Base-by-base conservation (phyloP, 2,797 vertebrate genomes). In the Anabacerthia variegaticeps region DNA sequence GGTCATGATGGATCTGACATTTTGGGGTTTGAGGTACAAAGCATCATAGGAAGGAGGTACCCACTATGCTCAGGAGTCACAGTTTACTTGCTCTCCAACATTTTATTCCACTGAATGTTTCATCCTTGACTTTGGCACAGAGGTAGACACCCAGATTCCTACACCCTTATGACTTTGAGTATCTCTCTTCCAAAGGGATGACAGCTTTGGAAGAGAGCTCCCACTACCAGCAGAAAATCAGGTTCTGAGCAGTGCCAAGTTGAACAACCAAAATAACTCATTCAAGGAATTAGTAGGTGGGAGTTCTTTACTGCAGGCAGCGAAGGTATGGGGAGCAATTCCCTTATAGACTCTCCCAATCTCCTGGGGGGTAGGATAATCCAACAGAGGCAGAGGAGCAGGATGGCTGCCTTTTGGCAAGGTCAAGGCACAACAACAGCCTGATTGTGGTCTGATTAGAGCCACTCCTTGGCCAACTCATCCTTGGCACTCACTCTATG, bases 51-150 rank as follows among this genome's bases (percentile, higher is more conserved):
- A 69, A 0, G 2, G 32, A 12, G 7, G 14, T 9, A 56, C 26
- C 26, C 26, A n/a, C 16, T 66, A 43, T 0, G 0, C 20, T 82
- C 1, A 0, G 52, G 18, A 51, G 13, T 36, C 6, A 1, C 4
- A 17, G 26, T 55, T 74, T 65, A 48, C 71, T 41, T 21, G 22
- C 37, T 66, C n/a, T 22, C 41, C 34, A 66, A 43, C 10, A 12
- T 48, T 67, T 41, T 27, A 72, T 62, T 52, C 12, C 30, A 85
- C 5, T 4, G n/a, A 15, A 72, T 48, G 24, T 20, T 80, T 77
- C 55, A 34, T 30, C 27, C 75, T 52, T 67, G 59, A 72, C 48
- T 88, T 51, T 7, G 24, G 39, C 34, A 55, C 30, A 51, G 15
- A 56, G 41, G 22, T 17, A 18, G 27, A 43, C 24, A 43, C 24